Base-by-base conservation (phyloP, 1,140 invertebrate species). In the Fragariocoptes setiger region DNA sequence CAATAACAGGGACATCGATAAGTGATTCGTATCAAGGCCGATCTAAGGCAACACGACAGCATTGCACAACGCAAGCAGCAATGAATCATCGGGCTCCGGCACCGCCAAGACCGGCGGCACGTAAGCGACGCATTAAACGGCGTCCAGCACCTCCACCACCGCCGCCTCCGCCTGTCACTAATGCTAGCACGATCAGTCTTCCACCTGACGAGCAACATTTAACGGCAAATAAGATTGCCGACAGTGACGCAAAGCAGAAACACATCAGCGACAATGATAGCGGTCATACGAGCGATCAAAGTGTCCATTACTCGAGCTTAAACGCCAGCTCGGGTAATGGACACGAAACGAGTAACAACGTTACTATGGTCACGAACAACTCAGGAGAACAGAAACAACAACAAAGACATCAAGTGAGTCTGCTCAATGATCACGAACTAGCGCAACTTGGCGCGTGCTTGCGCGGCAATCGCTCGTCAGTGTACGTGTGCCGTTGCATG, bases 401-500 rank as follows among this genome's bases (percentile, higher is more conserved):
- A 31, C 25, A 31, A 31, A 8, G n/a, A 31, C 25, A 31, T 8
- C 8, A 31, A 31, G 8, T 31, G 25, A 31, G 25, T 8, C 25
- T 31, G 25, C 25, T n/a, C 8, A 31, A 8, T n/a, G 25, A 31
- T 31, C 25, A 8, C 25, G 25, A 31, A n/a, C n/a, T n/a, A 8
- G n/a, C 25, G 25, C n/a, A 31, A n/a, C n/a, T 8, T 8, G 8
- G 25, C 8, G 25, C 25, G 25, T 31, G 25, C 25, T n/a, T 8
- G 8, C 25, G 25, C 25, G 8, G 25, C 25, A 8, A 8, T n/a
- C 25, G 8, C 25, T 74, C 74, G 0, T 68, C 72, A 51, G 70
- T 80, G 18, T 73, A 63, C 53, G 76, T 80, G 0, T 74, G 74
- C 48, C 64, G 67, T 21, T 75, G 74, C 14, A 53, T 80, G 50